phyloP scores from a whole-genome alignment of 2,888 invertebrate genomes.

The Neoaliturus tenellus region DNA sequence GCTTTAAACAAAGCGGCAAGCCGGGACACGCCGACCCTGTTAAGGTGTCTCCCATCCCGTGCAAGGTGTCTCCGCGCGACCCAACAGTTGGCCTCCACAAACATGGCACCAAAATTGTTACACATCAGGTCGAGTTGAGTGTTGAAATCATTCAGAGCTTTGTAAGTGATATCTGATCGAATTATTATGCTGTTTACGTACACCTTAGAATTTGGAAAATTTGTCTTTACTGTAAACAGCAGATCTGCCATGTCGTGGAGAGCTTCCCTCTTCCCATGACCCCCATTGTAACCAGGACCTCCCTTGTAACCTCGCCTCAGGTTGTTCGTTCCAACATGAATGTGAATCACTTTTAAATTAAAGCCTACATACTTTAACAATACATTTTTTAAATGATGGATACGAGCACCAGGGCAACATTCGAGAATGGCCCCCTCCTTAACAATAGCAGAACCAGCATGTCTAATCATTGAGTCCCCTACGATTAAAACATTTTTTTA shows the following conservation, averaged over 20 bases:
- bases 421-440: not conserved
- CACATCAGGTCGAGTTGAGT: not conserved
- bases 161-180: slow-evolving; percentile 7
- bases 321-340: slow-evolving; percentile 30
- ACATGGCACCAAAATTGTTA: slow-evolving; percentile 3
- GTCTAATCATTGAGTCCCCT: slow-evolving; percentile 4
- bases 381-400: not conserved
- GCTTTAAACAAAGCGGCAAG: no score
- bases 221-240: not conserved
- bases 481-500: not conserved
- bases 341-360: not conserved
- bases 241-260: slow-evolving; percentile 25
- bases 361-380: not conserved
- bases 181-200: not conserved
- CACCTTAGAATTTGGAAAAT: slow-evolving; percentile 1
- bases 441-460: not conserved
- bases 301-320: not conserved
- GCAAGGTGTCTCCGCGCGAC: not conserved
- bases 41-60: not conserved
- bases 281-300: not conserved
- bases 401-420: not conserved
- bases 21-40: not conserved
- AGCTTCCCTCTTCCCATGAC: slow-evolving; percentile 21
- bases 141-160: slow-evolving; percentile 20
- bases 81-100: slow-evolving; percentile 22